phyloP scores from a whole-genome alignment of 2,797 vertebrate species.

The Schizopygopsis pylzovi region DNA sequence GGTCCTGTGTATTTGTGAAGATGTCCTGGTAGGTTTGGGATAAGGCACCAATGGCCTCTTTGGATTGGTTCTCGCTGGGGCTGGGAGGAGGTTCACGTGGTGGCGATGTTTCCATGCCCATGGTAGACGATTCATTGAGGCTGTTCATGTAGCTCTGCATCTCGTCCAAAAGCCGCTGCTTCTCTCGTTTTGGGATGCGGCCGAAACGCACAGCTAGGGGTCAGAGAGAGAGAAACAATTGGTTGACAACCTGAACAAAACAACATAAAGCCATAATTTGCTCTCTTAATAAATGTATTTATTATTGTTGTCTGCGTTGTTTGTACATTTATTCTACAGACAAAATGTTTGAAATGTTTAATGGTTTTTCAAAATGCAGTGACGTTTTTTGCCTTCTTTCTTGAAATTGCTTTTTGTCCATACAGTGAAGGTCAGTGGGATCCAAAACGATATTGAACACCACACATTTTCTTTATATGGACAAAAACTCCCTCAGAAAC shows the following conservation, averaged over 20 bases:
- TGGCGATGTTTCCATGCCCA: slow-evolving; percentile 62
- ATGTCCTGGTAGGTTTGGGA: slow-evolving; percentile 81
- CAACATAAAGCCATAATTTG: not conserved
- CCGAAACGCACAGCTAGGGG: slow-evolving; percentile 72
- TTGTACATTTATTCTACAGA: not conserved
- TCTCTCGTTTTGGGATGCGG: slow-evolving; percentile 74
- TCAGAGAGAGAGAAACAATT: slow-evolving; percentile 16
- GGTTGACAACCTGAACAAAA: not conserved
- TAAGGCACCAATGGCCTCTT: slow-evolving; percentile 80
- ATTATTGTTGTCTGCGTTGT: not conserved
- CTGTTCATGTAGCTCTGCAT: slow-evolving; percentile 76
- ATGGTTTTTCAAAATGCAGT: not conserved
- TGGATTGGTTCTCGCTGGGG: slow-evolving; percentile 71
- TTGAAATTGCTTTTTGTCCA: not conserved
- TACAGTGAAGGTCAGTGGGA: not conserved
- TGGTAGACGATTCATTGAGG: slow-evolving; percentile 64
- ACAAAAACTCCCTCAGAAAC: not conserved
- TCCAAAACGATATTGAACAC: not conserved
- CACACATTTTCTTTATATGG: not conserved
- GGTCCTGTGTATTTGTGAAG: slow-evolving; percentile 74
- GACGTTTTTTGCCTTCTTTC: not conserved
- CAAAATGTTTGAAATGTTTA: no score
- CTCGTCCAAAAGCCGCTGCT: slow-evolving; percentile 73
- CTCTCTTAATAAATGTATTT: not conserved
- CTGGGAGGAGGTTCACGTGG: slow-evolving; percentile 62